phyloP scores from a whole-genome alignment of 2,888 invertebrate species.

The Lissocephala sabroskyi region DNA sequence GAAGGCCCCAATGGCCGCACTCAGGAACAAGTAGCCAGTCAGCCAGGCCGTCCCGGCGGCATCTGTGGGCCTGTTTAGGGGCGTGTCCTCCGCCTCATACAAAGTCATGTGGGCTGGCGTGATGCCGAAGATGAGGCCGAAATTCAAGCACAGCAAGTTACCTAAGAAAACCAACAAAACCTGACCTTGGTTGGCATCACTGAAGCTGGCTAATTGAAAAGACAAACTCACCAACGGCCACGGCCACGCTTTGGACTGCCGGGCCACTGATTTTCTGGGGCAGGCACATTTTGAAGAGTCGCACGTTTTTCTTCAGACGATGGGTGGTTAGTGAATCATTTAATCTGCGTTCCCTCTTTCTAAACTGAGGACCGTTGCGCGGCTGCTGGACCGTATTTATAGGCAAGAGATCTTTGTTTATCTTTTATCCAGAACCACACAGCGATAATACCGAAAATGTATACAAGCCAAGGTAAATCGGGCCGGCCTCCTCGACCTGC shows the following conservation, averaged over 20 bases:
- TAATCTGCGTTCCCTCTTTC: neutral
- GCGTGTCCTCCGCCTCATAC: constrained; percentile 56
- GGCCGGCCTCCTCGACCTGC: no score
- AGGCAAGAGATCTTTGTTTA: constrained; percentile 22
- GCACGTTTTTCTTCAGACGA: no score
- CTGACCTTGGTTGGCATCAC: no score
- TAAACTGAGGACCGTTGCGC: constrained; percentile 35
- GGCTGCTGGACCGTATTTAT: constrained; percentile 40
- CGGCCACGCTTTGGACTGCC: constrained; percentile 48
- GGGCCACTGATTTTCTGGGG: constrained; percentile 45
- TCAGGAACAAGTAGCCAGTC: constrained; percentile 56
- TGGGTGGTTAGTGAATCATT: no score
- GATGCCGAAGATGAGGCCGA: constrained; percentile 66
- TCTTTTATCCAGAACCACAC: no score
- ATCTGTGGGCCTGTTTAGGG: constrained; percentile 48
- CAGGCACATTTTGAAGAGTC: constrained; percentile 47
- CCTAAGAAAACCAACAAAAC: no score
- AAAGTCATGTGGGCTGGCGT: constrained; percentile 59
- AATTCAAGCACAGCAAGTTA: constrained; percentile 64
- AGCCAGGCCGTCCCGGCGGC: constrained; percentile 52
- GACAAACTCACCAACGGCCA: constrained; percentile 53
- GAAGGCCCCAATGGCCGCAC: constrained; percentile 56
- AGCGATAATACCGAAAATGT: no score
- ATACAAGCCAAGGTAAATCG: no score
- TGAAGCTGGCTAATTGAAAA: no score